These are phyloP conservation scores for Parapsyche elsis DNA, from an alignment of 1,140 invertebrate species.

Conservation along the genomic window DNA sequence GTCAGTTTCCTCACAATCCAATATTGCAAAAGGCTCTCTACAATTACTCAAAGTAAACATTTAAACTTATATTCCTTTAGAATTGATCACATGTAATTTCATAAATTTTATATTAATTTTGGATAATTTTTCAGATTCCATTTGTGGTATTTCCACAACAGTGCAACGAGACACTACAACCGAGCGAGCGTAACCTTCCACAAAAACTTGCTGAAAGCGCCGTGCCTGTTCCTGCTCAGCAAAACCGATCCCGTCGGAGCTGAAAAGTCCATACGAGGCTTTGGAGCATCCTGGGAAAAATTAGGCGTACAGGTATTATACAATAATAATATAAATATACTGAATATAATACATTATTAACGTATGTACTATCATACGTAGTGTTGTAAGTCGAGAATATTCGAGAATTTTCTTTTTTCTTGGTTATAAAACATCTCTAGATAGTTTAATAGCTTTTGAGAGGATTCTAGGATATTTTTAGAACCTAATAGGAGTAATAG, in stretches of 20 bases:
- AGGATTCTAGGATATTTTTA: no score
- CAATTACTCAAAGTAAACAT: not conserved
- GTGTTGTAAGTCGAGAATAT: no score
- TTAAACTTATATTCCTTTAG: not conserved
- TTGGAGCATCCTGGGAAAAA: slow-evolving; percentile 18
- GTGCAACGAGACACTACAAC: not conserved
- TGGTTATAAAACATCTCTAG: no score
- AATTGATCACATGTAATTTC: not conserved
- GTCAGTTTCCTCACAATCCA: slow-evolving; percentile 20
- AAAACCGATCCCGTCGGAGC: slow-evolving; percentile 33
- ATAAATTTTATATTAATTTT: not conserved
- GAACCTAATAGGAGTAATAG: no score
- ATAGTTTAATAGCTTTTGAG: no score
- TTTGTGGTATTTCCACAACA: not conserved
- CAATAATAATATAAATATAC: no score
- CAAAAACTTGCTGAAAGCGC: not conserved
- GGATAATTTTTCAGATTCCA: not conserved
- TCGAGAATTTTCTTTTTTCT: no score
- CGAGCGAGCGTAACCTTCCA: not conserved
- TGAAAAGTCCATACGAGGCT: not conserved
- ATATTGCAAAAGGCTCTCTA: not conserved
- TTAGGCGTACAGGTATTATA: slow-evolving; percentile 20
- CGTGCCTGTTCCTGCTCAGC: not conserved
- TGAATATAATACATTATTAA: no score
- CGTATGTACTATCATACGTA: not conserved